phyloP scores from a whole-genome alignment of 2,797 vertebrate species.

The Sebastes miniatus region DNA sequence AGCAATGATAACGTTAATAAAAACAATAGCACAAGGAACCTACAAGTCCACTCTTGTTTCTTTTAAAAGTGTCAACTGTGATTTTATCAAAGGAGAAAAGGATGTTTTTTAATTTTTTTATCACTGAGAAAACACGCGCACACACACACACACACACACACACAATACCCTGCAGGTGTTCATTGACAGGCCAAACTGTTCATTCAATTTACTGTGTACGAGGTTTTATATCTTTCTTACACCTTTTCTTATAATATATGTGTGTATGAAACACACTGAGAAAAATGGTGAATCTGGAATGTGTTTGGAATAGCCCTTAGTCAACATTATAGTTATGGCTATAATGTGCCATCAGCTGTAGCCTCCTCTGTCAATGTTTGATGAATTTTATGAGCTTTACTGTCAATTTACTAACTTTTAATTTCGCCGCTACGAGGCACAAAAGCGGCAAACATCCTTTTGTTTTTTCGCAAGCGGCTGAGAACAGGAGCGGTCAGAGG shows the following conservation, averaged over 20 bases:
- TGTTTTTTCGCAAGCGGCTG: conserved; percentile 30
- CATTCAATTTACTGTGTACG: background rate
- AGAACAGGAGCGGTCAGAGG: conserved; percentile 26
- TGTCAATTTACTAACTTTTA: conserved; percentile 58
- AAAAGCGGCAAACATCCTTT: conserved; percentile 33
- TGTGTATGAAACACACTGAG: background rate
- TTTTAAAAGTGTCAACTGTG: conserved; percentile 2
- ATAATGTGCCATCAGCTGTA: conserved; percentile 55
- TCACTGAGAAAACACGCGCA: background rate
- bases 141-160: background rate
- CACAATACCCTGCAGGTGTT: conserved; percentile 3
- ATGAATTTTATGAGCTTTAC: conserved; percentile 58
- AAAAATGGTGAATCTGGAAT: conserved; percentile 30
- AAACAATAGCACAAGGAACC: conserved; percentile 88
- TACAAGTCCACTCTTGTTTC: conserved; percentile 60
- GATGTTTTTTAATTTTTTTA: background rate
- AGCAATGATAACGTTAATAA: conserved; percentile 83
- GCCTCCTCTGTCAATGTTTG: conserved; percentile 64
- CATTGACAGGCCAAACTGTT: background rate
- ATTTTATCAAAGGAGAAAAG: background rate
- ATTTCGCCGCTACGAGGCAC: conserved; percentile 39
- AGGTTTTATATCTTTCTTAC: background rate
- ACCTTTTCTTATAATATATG: background rate
- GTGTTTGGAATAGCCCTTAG: conserved; percentile 32
- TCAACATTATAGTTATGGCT: conserved; percentile 59